Percentiles rank a stretch among this genome's conserved stretches.
Evolutionary conservation across 92 coral and sea anemone species (phyloP).

Genomic region (Epizoanthus fatuus): DNA sequence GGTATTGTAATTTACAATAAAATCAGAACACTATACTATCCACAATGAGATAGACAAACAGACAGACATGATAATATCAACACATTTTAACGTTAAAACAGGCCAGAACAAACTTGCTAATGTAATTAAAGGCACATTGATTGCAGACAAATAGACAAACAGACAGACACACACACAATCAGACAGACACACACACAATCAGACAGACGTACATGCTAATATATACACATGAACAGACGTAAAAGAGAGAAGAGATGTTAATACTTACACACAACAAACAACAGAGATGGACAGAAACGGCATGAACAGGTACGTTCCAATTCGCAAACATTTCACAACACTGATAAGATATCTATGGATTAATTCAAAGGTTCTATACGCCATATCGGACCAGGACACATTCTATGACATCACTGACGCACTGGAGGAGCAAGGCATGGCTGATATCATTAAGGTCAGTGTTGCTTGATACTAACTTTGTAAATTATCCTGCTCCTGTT

Average conservation of each 20-base stretch:
- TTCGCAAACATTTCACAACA: not conserved
- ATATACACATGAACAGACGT: not conserved
- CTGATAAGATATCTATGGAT: not conserved
- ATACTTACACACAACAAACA: too few relatives aligned
- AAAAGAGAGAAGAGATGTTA: too few relatives aligned
- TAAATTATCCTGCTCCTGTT: not conserved
- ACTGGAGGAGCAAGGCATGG: slow-evolving; percentile 97
- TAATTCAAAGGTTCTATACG: slow-evolving; percentile 82
- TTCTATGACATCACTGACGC: slow-evolving; percentile 97
- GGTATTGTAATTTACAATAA: too few relatives aligned
- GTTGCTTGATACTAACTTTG: not conserved
- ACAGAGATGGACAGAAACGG: not conserved
- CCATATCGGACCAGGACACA: slow-evolving; percentile 94
- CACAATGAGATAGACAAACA: too few relatives aligned
- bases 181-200: not conserved
- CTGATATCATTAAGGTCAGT: slow-evolving; percentile 86
- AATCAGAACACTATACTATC: too few relatives aligned
- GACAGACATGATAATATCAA: too few relatives aligned
- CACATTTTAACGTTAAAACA: too few relatives aligned
- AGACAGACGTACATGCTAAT: not conserved
- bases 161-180: not conserved
- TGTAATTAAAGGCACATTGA: too few relatives aligned
- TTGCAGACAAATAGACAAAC: not conserved
- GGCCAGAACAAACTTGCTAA: too few relatives aligned
- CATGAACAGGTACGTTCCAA: not conserved